Percentiles rank a stretch among this genome's conserved stretches.
phyloP scores from a whole-genome alignment of 2,113 vertebrate genomes.

The Paratilapia polleni region DNA sequence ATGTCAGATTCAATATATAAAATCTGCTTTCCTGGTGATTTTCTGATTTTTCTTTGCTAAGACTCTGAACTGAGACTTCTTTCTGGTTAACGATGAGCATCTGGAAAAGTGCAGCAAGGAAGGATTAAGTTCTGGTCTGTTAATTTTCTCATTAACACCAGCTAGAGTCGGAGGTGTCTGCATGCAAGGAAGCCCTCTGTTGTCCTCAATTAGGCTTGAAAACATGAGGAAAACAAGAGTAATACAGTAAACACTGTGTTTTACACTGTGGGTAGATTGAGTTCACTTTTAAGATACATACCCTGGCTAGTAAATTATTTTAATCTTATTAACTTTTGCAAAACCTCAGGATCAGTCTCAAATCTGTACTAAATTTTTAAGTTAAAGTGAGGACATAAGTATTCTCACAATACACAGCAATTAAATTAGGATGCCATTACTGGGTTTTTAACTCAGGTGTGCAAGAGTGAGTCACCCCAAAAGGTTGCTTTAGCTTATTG shows the following conservation, averaged over 20 bases:
- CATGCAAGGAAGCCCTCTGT: background rate
- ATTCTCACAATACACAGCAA: background rate
- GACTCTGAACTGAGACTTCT: background rate
- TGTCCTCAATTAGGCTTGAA: background rate
- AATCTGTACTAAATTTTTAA: background rate
- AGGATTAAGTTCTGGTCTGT: background rate
- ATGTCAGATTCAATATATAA: conserved; percentile 12
- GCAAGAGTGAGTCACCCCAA: background rate
- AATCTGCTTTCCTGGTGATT: background rate
- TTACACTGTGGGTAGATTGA: background rate
- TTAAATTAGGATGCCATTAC: background rate
- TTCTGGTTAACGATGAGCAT: conserved; percentile 5
- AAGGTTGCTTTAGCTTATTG: background rate
- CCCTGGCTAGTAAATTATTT: too few relatives aligned
- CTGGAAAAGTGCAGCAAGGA: conserved; percentile 6
- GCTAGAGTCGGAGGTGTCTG: background rate
- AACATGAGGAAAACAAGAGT: background rate
- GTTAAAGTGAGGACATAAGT: background rate
- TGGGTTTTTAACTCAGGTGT: background rate
- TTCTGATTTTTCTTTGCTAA: background rate
- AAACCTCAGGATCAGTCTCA: background rate
- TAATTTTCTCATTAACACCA: conserved; percentile 2
- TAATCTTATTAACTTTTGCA: background rate
- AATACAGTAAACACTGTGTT: background rate
- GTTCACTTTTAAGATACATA: background rate